Conservation (phyloP, 2,888 invertebrate genomes). For the Meandrusa payeni region DNA sequence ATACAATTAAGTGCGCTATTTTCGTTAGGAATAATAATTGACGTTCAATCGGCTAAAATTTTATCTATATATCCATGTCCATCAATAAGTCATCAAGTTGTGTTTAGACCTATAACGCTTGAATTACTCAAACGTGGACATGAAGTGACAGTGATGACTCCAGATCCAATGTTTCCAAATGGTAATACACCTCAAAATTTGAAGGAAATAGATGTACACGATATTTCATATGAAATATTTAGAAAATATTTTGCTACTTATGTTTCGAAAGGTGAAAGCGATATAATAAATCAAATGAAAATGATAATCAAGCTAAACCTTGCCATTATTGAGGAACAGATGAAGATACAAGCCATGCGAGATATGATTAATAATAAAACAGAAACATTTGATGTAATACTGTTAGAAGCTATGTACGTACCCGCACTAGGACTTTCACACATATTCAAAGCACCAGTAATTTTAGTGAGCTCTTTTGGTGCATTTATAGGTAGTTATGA, state of each 20-base stretch:
- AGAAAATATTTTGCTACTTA: neutral
- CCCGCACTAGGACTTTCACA: neutral
- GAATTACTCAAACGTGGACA: conserved; percentile 66
- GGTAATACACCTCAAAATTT: conserved; percentile 47
- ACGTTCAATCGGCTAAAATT: conserved; percentile 33
- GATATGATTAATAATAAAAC: neutral
- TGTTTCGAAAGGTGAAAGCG: neutral
- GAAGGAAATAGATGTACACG: conserved; percentile 53
- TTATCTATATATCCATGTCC: conserved; percentile 40
- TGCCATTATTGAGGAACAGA: neutral
- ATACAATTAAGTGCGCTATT: neutral
- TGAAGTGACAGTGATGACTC: conserved; percentile 58
- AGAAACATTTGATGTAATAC: neutral
- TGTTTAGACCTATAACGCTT: conserved; percentile 40
- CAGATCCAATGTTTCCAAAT: conserved; percentile 51
- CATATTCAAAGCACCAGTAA: conserved; percentile 1
- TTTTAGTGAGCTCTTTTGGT: conserved; percentile 1
- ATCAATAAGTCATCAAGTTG: conserved; percentile 43
- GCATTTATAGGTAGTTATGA: conserved; percentile 1
- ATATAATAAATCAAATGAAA: neutral
- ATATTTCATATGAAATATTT: conserved; percentile 35
- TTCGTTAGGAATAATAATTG: neutral
- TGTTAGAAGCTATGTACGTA: neutral
- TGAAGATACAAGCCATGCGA: neutral
- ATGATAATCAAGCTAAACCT: neutral